Evolutionary conservation across 2,888 invertebrate genomes (phyloP).

Genomic region (Spodoptera exigua): DNA sequence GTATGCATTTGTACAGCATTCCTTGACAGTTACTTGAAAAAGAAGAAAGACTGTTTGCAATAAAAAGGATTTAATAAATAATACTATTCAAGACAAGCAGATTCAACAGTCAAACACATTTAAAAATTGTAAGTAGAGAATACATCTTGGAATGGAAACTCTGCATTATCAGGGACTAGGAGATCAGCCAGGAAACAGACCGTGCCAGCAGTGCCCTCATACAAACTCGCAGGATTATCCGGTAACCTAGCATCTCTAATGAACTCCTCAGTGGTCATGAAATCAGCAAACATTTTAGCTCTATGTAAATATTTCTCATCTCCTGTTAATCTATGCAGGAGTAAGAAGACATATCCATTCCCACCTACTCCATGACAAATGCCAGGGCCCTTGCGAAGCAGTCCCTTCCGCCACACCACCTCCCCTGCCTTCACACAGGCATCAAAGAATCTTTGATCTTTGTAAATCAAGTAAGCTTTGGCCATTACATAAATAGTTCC

Average conservation of each 20-base stretch:
- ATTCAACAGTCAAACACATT: conserved; percentile 36
- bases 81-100: conserved; percentile 29
- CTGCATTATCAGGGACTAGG: conserved; percentile 91
- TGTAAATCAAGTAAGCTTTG: conserved; percentile 93
- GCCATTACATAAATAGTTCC: conserved; percentile 95
- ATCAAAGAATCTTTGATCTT: conserved; percentile 92
- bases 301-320: conserved; percentile 92
- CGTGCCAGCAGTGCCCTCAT: conserved; percentile 96
- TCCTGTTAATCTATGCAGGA: conserved; percentile 93
- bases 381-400: conserved; percentile 96
- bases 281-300: conserved; percentile 93
- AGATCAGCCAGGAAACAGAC: conserved; percentile 95
- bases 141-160: conserved; percentile 95
- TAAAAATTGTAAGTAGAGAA: conserved; percentile 74
- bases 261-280: conserved; percentile 92
- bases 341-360: conserved; percentile 94
- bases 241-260: conserved; percentile 92
- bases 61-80: conserved; percentile 58
- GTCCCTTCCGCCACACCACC: conserved; percentile 94
- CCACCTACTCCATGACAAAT: conserved; percentile 97
- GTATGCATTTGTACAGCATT: conserved; percentile 4
- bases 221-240: conserved; percentile 95
- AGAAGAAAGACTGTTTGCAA: conserved; percentile 16
- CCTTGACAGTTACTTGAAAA: conserved; percentile 2
- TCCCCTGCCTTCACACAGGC: conserved; percentile 92